phyloP scores from a whole-genome alignment of 2,797 vertebrate genomes.

The Myiotriccus ornatus region DNA sequence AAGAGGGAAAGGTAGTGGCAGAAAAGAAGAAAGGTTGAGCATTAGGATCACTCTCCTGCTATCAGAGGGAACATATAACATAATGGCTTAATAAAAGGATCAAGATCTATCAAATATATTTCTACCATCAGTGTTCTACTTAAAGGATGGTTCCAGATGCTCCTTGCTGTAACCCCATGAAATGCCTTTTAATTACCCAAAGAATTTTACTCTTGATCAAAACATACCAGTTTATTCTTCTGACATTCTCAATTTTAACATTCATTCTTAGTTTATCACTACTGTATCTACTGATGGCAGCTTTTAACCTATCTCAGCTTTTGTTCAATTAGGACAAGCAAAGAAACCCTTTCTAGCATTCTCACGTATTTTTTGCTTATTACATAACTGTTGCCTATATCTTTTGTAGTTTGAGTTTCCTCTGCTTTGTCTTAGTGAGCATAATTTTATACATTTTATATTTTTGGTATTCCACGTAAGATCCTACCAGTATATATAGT shows the following conservation, averaged over 20 bases:
- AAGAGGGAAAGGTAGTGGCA: neutral
- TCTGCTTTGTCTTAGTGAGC: neutral
- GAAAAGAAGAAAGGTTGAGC: neutral
- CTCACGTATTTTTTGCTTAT: neutral
- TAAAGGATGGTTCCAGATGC: neutral
- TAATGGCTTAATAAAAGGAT: neutral
- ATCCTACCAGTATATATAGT: neutral
- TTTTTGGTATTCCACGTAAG: neutral
- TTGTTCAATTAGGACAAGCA: neutral
- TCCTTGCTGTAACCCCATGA: neutral
- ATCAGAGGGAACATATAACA: neutral
- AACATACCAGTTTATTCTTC: neutral
- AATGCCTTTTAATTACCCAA: neutral
- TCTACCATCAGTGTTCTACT: neutral
- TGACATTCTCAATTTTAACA: neutral
- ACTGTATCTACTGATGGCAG: neutral
- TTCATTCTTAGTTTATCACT: neutral
- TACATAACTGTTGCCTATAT: neutral
- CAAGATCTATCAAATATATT: neutral
- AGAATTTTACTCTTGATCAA: neutral
- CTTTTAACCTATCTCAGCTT: neutral
- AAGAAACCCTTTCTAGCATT: neutral
- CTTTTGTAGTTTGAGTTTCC: neutral
- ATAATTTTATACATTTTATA: neutral
- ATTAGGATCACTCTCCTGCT: neutral